These are phyloP conservation scores for Drosophila parabipectinata DNA, from an alignment of 1,140 invertebrate genomes.

Conservation along the genomic window DNA sequence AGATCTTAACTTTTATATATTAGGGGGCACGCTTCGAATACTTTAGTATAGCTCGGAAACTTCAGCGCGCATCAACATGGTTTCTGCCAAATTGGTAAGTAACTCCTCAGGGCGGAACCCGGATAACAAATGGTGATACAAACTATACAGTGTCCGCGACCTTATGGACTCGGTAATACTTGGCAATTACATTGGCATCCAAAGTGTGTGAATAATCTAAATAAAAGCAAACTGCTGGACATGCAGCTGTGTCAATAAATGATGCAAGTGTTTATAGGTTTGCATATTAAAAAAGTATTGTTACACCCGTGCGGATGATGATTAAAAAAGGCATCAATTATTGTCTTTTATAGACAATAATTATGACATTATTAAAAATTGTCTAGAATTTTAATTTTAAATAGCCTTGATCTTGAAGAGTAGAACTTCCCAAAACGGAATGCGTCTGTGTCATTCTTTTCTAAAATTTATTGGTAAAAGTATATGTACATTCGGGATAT, in stretches of 20 bases:
- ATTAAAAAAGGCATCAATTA: not conserved
- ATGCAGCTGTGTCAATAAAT: constrained; percentile 45
- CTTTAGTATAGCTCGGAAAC: constrained; percentile 75
- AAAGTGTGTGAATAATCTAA: constrained; percentile 39
- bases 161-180: not conserved
- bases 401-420: not conserved
- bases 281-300: not conserved
- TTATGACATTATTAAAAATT: too few species aligned
- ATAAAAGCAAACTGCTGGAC: constrained; percentile 24
- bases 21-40: constrained; percentile 27
- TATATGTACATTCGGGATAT: too few species aligned
- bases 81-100: constrained; percentile 78
- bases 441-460: not conserved
- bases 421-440: not conserved
- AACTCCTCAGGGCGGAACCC: constrained; percentile 3
- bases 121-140: not conserved
- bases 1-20: constrained; percentile 67
- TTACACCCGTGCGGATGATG: not conserved
- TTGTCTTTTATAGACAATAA: too few species aligned
- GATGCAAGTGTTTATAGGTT: constrained; percentile 3
- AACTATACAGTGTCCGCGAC: constrained; percentile 4
- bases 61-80: constrained; percentile 75
- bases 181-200: constrained; percentile 49
- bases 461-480: not conserved
- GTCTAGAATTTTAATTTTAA: not conserved